Percentiles rank a stretch among this genome's conserved stretches.
Evolutionary conservation across 2,797 vertebrate species (phyloP).

Genomic region (Clarias laeviceps): DNA sequence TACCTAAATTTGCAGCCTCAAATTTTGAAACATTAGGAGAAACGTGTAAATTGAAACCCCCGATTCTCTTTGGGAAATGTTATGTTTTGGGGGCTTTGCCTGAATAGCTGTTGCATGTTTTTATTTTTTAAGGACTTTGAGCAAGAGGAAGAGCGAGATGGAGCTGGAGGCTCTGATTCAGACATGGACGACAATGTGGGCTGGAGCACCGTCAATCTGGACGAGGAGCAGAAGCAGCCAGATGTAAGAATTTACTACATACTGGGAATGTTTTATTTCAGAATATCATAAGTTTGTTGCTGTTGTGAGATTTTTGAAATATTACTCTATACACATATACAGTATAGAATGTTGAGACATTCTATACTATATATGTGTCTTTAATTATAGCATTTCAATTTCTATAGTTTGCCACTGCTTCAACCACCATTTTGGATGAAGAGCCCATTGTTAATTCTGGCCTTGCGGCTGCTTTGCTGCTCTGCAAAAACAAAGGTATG

Average conservation of each 20-base stretch:
- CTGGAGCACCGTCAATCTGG: conserved; percentile 91
- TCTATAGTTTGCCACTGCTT: conserved; percentile 80
- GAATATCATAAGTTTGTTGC: background rate
- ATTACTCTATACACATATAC: too few species aligned
- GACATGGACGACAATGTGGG: conserved; percentile 88
- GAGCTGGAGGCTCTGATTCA: conserved; percentile 79
- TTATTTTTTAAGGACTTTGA: conserved; percentile 80
- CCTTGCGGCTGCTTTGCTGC: conserved; percentile 81
- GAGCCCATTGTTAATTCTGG: conserved; percentile 92
- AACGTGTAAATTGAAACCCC: background rate
- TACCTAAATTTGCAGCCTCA: background rate
- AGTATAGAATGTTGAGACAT: too few species aligned
- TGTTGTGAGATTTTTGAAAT: background rate
- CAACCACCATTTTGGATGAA: conserved; percentile 91
- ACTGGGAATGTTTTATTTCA: background rate
- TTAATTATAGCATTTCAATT: background rate
- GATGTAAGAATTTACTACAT: conserved; percentile 72
- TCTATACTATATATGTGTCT: background rate
- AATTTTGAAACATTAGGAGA: background rate
- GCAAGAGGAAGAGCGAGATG: conserved; percentile 81
- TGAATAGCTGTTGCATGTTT: background rate
- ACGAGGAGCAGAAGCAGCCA: conserved; percentile 84
- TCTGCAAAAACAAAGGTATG: conserved; percentile 91
- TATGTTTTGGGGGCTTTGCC: background rate
- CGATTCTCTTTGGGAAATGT: background rate